These are phyloP conservation scores for Ivindomyrus marchei DNA, from an alignment of 2,113 vertebrate genomes.

Conservation along the genomic window DNA sequence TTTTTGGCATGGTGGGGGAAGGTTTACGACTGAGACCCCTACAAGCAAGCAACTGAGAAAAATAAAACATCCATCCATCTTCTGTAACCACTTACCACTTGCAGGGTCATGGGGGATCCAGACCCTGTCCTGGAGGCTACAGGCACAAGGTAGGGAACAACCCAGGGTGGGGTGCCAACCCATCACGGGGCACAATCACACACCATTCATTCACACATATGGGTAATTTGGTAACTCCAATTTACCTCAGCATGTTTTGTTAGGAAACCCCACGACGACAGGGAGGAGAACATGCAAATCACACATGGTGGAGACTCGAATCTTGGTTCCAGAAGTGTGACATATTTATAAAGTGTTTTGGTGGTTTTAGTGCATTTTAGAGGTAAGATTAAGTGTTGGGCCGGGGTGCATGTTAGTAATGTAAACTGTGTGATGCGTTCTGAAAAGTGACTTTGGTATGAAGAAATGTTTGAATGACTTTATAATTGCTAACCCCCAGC, in stretches of 20 bases:
- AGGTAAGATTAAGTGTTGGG: background rate
- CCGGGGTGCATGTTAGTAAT: background rate
- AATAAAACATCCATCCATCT: too few species aligned
- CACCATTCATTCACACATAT: background rate
- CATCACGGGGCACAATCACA: background rate
- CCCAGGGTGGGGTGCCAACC: too few species aligned
- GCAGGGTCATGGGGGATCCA: too few species aligned
- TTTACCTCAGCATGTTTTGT: background rate
- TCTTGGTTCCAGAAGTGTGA: background rate
- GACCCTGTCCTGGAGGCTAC: too few species aligned
- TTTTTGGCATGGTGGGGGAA: too few species aligned
- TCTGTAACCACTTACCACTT: too few species aligned
- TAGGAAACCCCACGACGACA: background rate
- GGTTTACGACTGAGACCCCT: too few species aligned
- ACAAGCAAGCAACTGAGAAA: background rate
- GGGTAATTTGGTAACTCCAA: background rate
- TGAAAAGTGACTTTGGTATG: background rate
- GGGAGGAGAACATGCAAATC: background rate
- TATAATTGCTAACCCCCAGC: background rate
- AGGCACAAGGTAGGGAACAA: too few species aligned
- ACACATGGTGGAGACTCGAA: background rate
- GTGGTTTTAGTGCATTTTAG: background rate
- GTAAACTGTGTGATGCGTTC: background rate
- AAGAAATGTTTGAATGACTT: background rate
- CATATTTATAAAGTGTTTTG: background rate